phyloP scores from a whole-genome alignment of 2,113 vertebrate genomes.

The Pipra filicauda region DNA sequence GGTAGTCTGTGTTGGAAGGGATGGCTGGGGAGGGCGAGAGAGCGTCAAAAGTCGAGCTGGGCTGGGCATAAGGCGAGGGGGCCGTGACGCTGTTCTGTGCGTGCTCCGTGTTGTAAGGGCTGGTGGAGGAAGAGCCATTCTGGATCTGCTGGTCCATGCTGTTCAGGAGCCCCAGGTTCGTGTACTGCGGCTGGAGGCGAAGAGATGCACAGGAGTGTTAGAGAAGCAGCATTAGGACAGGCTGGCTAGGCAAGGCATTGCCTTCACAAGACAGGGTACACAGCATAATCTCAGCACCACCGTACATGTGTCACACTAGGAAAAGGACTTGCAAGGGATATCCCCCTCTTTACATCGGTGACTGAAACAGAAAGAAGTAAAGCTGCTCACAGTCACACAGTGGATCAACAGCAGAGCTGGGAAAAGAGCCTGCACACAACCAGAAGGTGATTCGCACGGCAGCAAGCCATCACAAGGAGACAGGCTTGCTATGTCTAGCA shows the following conservation, averaged over 20 bases:
- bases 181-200: slow-evolving; percentile 90
- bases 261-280: neutral
- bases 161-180: slow-evolving; percentile 96
- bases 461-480: neutral
- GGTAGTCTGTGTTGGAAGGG: slow-evolving; percentile 98
- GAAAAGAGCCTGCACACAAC: neutral
- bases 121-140: slow-evolving; percentile 95
- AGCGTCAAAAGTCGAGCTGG: slow-evolving; percentile 96
- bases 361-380: neutral
- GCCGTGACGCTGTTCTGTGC: slow-evolving; percentile 93
- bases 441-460: neutral
- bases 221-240: neutral
- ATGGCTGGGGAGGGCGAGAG: slow-evolving; percentile 96
- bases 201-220: neutral
- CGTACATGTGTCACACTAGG: accelerated
- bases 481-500: neutral
- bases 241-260: accelerated
- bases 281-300: neutral
- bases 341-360: neutral
- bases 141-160: slow-evolving; percentile 98
- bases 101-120: slow-evolving; percentile 95
- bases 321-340: neutral
- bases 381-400: neutral
- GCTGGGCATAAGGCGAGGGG: slow-evolving; percentile 94
- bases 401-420: neutral